Percentiles rank a stretch among this genome's conserved stretches.
Evolutionary conservation across 37 sponge, comb jelly and placozoan species (phyloP).

Genomic region (Ianthella basta): DNA sequence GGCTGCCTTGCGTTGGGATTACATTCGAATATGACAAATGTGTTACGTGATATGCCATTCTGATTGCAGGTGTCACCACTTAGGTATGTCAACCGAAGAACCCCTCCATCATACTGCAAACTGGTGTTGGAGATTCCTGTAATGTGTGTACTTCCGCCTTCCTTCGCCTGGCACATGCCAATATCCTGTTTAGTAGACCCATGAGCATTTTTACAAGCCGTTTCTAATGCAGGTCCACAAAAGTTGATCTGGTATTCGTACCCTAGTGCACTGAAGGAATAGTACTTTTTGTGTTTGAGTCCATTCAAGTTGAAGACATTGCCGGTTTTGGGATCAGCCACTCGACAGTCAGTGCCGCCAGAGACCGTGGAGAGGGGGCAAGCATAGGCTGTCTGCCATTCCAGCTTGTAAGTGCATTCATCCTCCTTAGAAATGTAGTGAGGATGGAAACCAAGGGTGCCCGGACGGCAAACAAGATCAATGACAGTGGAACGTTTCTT

Average conservation of each 20-base stretch:
- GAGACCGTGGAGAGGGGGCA: constrained; percentile 41
- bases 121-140: constrained; percentile 49
- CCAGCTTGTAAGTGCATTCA: constrained; percentile 45
- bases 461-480: constrained; percentile 69
- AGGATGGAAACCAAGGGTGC: constrained; percentile 43
- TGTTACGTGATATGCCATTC: neutral
- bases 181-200: neutral
- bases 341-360: constrained; percentile 49
- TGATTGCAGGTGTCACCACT: constrained; percentile 37
- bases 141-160: neutral
- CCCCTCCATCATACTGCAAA: constrained; percentile 54
- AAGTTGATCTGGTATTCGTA: constrained; percentile 59
- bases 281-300: constrained; percentile 22
- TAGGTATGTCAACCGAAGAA: constrained; percentile 38
- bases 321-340: constrained; percentile 43
- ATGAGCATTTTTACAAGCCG: neutral
- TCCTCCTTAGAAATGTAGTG: constrained; percentile 31
- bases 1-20: constrained; percentile 43
- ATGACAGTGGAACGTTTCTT: constrained; percentile 20
- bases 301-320: constrained; percentile 58
- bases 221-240: constrained; percentile 33
- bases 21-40: constrained; percentile 58
- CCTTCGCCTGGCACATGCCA: constrained; percentile 52
- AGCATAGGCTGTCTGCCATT: constrained; percentile 72
- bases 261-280: neutral